phyloP scores from a whole-genome alignment of 2,113 vertebrate species.

The Ginglymostoma cirratum region DNA sequence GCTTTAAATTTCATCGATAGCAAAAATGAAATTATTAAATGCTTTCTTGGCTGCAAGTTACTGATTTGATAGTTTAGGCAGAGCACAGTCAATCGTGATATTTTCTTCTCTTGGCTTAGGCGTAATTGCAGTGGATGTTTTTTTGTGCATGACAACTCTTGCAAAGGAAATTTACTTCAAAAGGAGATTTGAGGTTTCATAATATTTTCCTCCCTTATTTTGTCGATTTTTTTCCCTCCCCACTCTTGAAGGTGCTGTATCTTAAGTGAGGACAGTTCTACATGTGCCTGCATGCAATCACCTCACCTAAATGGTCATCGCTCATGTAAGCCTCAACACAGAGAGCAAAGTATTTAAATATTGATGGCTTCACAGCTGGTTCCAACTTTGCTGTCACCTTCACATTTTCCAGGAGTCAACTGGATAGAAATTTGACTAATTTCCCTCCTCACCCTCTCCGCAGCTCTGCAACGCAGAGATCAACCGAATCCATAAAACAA shows the following conservation, averaged over 20 bases:
- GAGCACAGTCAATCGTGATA: background rate
- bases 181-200: background rate
- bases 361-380: background rate
- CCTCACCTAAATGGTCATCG: background rate
- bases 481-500: background rate
- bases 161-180: background rate
- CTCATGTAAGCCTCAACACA: background rate
- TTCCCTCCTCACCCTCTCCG: background rate
- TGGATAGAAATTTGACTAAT: background rate
- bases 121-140: background rate
- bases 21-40: background rate
- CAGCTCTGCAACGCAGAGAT: background rate
- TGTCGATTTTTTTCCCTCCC: background rate
- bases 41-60: background rate
- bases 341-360: background rate
- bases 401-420: background rate
- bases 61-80: background rate
- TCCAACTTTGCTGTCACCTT: background rate
- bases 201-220: background rate
- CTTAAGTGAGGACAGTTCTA: background rate
- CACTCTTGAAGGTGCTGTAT: background rate
- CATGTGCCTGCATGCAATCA: background rate
- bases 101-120: background rate
- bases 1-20: background rate
- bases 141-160: background rate